Conservation (phyloP, 64 coral and sea anemone species). For the Montipora efflorescens region DNA sequence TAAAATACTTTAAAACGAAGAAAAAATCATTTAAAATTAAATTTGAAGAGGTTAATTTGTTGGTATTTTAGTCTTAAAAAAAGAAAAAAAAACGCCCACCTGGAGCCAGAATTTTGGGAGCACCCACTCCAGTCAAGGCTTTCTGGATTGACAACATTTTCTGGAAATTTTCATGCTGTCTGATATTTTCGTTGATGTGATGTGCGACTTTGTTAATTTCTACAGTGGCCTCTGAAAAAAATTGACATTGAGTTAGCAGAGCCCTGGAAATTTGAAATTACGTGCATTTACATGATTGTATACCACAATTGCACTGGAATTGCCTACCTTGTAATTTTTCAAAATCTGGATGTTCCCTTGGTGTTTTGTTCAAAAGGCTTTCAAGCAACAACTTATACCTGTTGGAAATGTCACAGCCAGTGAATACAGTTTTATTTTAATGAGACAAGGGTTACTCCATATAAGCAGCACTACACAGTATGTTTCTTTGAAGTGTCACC, state of each 20-base stretch:
- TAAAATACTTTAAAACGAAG: background rate
- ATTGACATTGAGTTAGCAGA: too few relatives aligned
- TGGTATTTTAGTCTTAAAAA: background rate
- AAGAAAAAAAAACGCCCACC: constrained; percentile 37
- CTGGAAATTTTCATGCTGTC: constrained; percentile 95
- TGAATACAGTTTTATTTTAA: too few relatives aligned
- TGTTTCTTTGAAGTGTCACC: too few relatives aligned
- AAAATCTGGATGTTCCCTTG: constrained; percentile 87
- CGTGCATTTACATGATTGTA: too few relatives aligned
- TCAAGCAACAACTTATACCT: constrained; percentile 98
- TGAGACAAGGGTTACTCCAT: too few relatives aligned
- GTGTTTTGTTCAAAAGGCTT: constrained; percentile 96
- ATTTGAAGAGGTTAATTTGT: too few relatives aligned
- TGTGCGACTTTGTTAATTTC: constrained; percentile 97
- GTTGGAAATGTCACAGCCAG: background rate
- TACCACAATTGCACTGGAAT: background rate
- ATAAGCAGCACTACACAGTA: too few relatives aligned
- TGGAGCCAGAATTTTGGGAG: constrained; percentile 98
- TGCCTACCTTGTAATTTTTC: constrained; percentile 88
- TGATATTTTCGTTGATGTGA: constrained; percentile 98
- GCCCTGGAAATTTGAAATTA: too few relatives aligned
- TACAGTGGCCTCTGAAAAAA: constrained; percentile 75
- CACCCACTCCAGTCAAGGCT: constrained; percentile 89
- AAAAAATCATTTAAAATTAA: background rate
- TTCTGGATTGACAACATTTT: constrained; percentile 98